A percentile compares a stretch with the other conserved stretches of the same genome.
These are phyloP conservation scores for Bemisia tabaci DNA, from an alignment of 1,140 invertebrate genomes.

Conservation along the genomic window DNA sequence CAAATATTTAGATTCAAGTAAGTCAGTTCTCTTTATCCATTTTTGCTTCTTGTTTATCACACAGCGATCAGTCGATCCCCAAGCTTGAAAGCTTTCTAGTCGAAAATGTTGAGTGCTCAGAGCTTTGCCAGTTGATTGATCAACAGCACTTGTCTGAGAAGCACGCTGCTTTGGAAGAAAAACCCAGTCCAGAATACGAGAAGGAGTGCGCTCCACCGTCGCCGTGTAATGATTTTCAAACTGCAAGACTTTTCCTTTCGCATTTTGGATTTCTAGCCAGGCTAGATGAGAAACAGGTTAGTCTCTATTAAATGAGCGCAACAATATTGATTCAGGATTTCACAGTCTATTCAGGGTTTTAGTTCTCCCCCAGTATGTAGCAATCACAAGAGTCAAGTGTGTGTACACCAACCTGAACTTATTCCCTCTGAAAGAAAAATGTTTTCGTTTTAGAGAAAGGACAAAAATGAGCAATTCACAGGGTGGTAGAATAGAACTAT, in stretches of 20 bases:
- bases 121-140: constrained; percentile 41
- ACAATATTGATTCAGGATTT: no score
- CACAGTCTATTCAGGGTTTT: no score
- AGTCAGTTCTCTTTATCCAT: no score
- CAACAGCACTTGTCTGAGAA: constrained; percentile 36
- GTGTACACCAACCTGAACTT: no score
- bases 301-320: background rate
- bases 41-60: no score
- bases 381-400: no score
- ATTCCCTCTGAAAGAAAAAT: no score
- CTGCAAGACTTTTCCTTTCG: constrained; percentile 80
- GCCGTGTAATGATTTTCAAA: constrained; percentile 81
- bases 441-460: no score
- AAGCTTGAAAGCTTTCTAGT: constrained; percentile 54
- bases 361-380: no score
- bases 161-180: constrained; percentile 2
- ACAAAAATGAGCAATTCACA: no score
- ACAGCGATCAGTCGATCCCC: constrained; percentile 70
- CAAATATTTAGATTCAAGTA: no score
- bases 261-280: constrained; percentile 73
- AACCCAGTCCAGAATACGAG: constrained; percentile 19
- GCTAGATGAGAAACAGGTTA: constrained; percentile 19
- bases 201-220: constrained; percentile 68
- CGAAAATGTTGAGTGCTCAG: constrained; percentile 39
- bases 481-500: no score